phyloP scores from a whole-genome alignment of 2,113 vertebrate species.

The Spermophilus dauricus region DNA sequence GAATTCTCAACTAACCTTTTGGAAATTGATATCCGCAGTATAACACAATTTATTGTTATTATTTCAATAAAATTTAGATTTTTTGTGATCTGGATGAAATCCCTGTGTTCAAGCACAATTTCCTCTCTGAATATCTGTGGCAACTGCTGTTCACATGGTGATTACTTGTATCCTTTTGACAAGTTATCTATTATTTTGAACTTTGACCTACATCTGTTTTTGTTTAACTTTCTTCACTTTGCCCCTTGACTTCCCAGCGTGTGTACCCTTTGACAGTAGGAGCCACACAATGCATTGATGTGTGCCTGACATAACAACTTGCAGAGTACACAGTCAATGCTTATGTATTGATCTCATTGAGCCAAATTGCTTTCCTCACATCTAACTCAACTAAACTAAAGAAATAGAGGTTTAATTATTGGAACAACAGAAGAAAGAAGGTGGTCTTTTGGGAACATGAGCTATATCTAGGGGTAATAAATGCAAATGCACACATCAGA shows the following conservation, averaged over 20 bases:
- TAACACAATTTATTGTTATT: neutral
- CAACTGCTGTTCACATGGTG: neutral
- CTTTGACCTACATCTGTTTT: neutral
- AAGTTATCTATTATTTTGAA: neutral
- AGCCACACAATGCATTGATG: neutral
- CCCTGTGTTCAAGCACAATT: neutral
- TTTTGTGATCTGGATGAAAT: neutral
- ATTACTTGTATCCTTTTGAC: neutral
- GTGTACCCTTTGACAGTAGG: neutral
- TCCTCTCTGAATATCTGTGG: neutral
- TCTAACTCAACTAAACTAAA: neutral
- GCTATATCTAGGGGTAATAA: neutral
- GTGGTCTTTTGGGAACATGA: neutral
- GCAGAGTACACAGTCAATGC: neutral
- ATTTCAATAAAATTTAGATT: conserved; percentile 17
- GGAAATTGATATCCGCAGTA: neutral
- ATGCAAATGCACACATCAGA: neutral
- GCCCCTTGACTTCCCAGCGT: neutral
- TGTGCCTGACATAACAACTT: neutral
- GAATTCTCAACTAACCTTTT: neutral
- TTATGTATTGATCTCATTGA: neutral
- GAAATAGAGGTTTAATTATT: neutral
- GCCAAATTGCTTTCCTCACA: neutral
- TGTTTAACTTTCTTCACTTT: neutral
- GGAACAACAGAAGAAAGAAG: neutral